Percentiles rank a stretch among this genome's conserved stretches.
These are phyloP conservation scores for Paramormyrops hopkinsi DNA, from an alignment of 2,797 vertebrate species.

Conservation along the genomic window DNA sequence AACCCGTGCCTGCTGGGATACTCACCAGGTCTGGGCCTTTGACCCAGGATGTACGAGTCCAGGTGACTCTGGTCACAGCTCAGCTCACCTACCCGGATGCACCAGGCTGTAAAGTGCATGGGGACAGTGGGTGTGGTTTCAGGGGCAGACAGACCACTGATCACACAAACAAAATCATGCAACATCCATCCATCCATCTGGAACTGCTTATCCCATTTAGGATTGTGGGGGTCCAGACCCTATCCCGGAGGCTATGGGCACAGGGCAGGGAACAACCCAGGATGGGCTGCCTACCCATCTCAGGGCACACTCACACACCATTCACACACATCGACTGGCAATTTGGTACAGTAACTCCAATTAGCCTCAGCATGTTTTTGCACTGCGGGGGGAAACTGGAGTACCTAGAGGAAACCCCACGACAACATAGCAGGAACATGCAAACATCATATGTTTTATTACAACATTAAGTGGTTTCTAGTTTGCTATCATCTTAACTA, in stretches of 20 bases:
- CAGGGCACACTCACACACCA: not conserved
- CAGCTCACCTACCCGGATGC: slow-evolving; percentile 28
- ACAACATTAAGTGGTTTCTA: not conserved
- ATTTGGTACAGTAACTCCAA: not conserved
- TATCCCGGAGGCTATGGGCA: not conserved
- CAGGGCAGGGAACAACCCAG: not conserved
- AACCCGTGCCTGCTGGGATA: not conserved
- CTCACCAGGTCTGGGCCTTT: slow-evolving; percentile 16
- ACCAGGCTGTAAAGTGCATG: slow-evolving; percentile 12
- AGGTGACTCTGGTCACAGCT: slow-evolving; percentile 34
- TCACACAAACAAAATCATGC: not conserved
- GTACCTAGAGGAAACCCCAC: not conserved
- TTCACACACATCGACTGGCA: not conserved
- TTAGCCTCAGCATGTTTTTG: not conserved
- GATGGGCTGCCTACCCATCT: not conserved
- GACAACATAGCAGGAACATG: not conserved
- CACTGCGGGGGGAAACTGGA: not conserved
- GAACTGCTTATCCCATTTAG: not conserved
- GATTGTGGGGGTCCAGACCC: not conserved
- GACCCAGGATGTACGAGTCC: slow-evolving; percentile 37
- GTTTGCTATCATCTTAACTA: not conserved
- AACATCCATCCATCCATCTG: not conserved
- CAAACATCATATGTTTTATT: not conserved
- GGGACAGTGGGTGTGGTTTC: not conserved
- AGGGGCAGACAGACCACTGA: not conserved